Evolutionary conservation across 2,797 vertebrate species (phyloP).

Genomic region (Periparus ater): DNA sequence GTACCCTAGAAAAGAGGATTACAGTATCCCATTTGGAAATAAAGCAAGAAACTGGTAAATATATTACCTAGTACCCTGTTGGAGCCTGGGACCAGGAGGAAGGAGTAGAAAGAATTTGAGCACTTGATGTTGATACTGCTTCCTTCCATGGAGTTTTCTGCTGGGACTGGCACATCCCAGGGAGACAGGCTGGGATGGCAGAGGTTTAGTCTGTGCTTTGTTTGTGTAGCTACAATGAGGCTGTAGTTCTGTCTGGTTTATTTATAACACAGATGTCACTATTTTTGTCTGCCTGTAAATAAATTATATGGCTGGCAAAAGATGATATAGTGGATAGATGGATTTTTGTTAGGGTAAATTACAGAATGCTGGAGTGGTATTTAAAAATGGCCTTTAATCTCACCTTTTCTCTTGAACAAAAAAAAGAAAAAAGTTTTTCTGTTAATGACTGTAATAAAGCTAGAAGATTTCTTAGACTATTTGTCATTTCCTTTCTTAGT

Average conservation of each 20-base stretch:
- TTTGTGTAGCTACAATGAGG: background rate
- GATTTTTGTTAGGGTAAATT: background rate
- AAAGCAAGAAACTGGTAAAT: background rate
- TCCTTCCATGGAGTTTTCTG: background rate
- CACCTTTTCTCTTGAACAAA: background rate
- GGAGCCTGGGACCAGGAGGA: background rate
- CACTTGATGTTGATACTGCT: background rate
- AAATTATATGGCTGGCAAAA: background rate
- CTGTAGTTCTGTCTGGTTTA: conserved; percentile 20
- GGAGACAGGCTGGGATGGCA: background rate
- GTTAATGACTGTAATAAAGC: background rate
- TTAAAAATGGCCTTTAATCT: background rate
- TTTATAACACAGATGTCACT: conserved; percentile 43
- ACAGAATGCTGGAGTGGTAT: background rate
- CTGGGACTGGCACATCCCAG: background rate
- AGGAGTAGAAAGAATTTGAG: background rate
- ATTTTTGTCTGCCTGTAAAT: conserved; percentile 16
- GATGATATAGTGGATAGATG: background rate
- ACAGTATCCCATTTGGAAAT: conserved; percentile 5
- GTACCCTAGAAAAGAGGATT: conserved; percentile 24
- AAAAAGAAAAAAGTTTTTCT: background rate
- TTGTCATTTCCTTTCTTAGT: background rate
- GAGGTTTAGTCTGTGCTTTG: background rate
- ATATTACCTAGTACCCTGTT: background rate
- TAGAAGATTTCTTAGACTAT: background rate